These are phyloP conservation scores for Luscinia megarhynchos DNA, from an alignment of 2,797 vertebrate genomes.

Conservation along the genomic window DNA sequence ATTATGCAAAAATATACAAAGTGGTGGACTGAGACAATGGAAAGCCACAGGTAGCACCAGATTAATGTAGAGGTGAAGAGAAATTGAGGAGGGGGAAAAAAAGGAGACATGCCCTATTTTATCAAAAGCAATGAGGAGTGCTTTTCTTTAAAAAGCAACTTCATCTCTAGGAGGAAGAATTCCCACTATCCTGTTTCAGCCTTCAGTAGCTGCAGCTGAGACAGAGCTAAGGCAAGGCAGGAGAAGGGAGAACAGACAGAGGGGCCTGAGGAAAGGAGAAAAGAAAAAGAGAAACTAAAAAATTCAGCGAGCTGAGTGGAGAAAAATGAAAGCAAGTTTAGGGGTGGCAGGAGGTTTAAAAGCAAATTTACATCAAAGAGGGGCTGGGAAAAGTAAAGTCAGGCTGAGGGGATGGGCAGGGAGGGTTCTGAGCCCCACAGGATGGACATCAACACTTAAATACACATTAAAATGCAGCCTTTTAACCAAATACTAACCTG, in stretches of 20 bases:
- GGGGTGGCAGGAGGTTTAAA: neutral
- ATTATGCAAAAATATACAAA: neutral
- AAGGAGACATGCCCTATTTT: neutral
- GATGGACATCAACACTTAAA: no score
- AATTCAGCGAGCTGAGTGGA: neutral
- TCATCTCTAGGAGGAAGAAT: neutral
- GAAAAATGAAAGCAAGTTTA: neutral
- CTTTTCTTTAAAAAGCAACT: neutral
- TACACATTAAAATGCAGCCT: rapidly evolving
- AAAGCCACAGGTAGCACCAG: neutral
- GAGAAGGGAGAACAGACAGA: neutral
- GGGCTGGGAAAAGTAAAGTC: neutral
- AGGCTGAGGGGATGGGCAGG: neutral
- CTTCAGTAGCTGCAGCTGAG: neutral
- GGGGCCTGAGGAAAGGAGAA: neutral
- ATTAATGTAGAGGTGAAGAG: neutral
- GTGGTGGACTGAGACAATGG: neutral
- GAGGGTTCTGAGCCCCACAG: neutral
- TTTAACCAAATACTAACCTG: rapidly evolving
- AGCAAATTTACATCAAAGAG: neutral
- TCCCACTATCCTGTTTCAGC: neutral
- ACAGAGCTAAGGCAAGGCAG: neutral
- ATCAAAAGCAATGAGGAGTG: neutral
- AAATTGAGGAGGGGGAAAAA: neutral
- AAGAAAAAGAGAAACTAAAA: neutral